A percentile compares a stretch with the other conserved stretches of the same genome.
phyloP scores from a whole-genome alignment of 2,888 invertebrate genomes.

The Pyrocoelia pectoralis region DNA sequence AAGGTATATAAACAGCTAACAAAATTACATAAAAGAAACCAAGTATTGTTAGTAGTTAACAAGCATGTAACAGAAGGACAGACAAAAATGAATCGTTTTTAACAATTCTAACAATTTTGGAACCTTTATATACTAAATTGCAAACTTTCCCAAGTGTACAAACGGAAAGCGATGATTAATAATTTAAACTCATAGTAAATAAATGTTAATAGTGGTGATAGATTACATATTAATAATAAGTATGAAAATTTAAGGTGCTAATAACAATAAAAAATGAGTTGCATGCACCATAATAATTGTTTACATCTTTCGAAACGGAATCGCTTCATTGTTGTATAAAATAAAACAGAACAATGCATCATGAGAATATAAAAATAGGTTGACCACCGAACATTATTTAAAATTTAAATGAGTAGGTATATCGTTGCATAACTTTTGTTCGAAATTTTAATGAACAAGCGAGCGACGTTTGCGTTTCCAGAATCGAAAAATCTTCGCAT shows the following conservation, averaged over 20 bases:
- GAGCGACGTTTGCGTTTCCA: slow-evolving; percentile 21
- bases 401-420: slow-evolving; percentile 34
- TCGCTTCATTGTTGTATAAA: slow-evolving; percentile 31
- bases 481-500: slow-evolving; percentile 14
- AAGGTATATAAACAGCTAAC: slow-evolving; percentile 6
- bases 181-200: too few relatives aligned
- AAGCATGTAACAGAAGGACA: background rate
- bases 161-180: background rate
- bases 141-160: background rate
- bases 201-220: background rate
- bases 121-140: background rate
- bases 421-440: slow-evolving; percentile 30
- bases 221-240: too few relatives aligned
- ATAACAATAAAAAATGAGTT: slow-evolving; percentile 15
- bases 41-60: background rate
- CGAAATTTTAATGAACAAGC: slow-evolving; percentile 24
- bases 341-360: slow-evolving; percentile 30
- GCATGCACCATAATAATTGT: slow-evolving; percentile 18
- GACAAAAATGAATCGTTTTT: too few relatives aligned
- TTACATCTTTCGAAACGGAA: slow-evolving; percentile 25
- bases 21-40: background rate
- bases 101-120: slow-evolving; percentile 5
- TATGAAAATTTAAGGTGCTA: slow-evolving; percentile 12
- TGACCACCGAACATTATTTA: slow-evolving; percentile 21
- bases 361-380: slow-evolving; percentile 34